Evolutionary conservation across 2,888 invertebrate species (phyloP), one percentile per base, ranked within the genome.

Genomic region (Penaeus monodon): DNA sequence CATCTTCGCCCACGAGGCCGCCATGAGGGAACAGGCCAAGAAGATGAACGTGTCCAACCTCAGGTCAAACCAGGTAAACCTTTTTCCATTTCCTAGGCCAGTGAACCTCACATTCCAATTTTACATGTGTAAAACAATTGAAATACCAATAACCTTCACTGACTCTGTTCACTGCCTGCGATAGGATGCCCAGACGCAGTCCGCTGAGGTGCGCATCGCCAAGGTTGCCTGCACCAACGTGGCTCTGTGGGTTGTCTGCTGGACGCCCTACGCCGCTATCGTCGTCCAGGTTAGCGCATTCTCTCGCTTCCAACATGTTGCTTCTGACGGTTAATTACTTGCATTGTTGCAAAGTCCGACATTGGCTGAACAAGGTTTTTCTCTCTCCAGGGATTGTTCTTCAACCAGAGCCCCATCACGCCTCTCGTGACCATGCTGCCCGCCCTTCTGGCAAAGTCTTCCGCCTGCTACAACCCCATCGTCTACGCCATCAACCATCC

Each of bases 1-100:
- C 90, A 96, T 96, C 88, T 94, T 96, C 86, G 96, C 95, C 91
- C 97, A 97, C 93, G 97, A 97, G 92, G 96, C 95, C 91, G 94
- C 94, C 76, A 96, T 97, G 96, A 94, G 96, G 91, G 97, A 97
- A 92, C 97, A 97, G 93, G 97, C 97, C 81, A 97, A 97, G 93
- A 97, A 97, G 93, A 97, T 97, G 97, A 97, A 97, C 92, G 97
- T 97, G 12, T 96, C 97, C 89, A 97, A 97, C 68, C 94, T 97
- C 85, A 94, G 97, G 92, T 96, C 96, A 65, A 88, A 89, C 64
- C 57, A 57, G 57, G 57, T 57, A 57, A 57, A 20, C 14, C 57
- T 57, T 57, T 17, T 17, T 20, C 17, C 57, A 57, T 2, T 57
- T 14, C 17, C 2, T 57, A 57, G 1, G 8, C 10, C 44, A 44